Conservation (phyloP, 1,140 invertebrate genomes). For the Scaptomyza pallida region DNA sequence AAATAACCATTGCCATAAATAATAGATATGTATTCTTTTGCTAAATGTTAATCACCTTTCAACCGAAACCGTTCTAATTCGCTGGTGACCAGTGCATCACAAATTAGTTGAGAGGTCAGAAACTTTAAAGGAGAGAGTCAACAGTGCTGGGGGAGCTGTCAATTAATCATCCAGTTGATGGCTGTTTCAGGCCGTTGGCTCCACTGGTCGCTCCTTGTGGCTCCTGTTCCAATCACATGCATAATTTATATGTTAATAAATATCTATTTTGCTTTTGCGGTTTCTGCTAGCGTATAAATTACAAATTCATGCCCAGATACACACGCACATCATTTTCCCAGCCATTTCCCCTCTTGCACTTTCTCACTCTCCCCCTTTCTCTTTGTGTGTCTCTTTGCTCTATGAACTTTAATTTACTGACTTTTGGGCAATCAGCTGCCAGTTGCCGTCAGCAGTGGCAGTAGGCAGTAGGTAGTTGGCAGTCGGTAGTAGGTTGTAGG, state of each 20-base stretch:
- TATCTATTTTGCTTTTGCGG: slow-evolving; percentile 80
- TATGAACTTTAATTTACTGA: slow-evolving; percentile 81
- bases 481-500: neutral
- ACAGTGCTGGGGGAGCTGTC: slow-evolving; percentile 22
- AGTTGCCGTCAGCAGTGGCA: slow-evolving; percentile 47
- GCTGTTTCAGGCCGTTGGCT: slow-evolving; percentile 18
- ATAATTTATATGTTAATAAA: slow-evolving; percentile 82
- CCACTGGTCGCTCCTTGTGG: slow-evolving; percentile 7
- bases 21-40: too few species aligned
- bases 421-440: slow-evolving; percentile 79
- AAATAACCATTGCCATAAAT: too few species aligned
- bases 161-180: slow-evolving; percentile 63
- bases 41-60: neutral
- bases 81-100: neutral
- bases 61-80: neutral
- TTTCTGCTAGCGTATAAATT: slow-evolving; percentile 77
- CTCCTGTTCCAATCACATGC: slow-evolving; percentile 67
- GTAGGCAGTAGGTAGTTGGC: neutral
- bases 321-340: slow-evolving; percentile 26
- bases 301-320: slow-evolving; percentile 68
- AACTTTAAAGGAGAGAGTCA: slow-evolving; percentile 36
- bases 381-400: slow-evolving; percentile 20
- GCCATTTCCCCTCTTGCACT: slow-evolving; percentile 8
- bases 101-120: slow-evolving; percentile 32
- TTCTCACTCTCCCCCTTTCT: slow-evolving; percentile 8